Evolutionary conservation across 2,797 vertebrate species (phyloP).

Genomic region (Gambelia wislizenii): DNA sequence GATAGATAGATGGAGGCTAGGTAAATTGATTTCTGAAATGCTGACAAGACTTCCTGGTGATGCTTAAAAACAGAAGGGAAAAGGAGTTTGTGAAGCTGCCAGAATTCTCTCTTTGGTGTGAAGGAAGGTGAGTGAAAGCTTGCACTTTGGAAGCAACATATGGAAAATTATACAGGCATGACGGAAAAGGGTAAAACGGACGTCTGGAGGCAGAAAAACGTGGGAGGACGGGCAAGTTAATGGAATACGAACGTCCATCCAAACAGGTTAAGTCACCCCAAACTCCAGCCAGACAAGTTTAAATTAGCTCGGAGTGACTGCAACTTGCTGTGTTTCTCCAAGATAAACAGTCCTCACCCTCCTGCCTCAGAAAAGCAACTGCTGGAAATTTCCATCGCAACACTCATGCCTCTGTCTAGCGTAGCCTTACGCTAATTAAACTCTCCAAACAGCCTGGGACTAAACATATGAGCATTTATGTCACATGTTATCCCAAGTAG

Average conservation of each 20-base stretch:
- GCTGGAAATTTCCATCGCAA: conserved; percentile 38
- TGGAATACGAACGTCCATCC: conserved; percentile 15
- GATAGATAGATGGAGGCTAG: too few species aligned
- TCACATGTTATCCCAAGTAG: neutral
- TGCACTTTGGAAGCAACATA: neutral
- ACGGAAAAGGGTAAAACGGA: neutral
- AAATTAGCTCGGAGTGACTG: conserved; percentile 34
- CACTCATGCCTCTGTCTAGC: conserved; percentile 18
- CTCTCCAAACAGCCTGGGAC: neutral
- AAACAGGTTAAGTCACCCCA: conserved; percentile 38
- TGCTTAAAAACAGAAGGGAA: too few species aligned
- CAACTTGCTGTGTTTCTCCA: neutral
- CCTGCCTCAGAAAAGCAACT: conserved; percentile 3
- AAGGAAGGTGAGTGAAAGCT: neutral
- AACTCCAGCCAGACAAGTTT: conserved; percentile 14
- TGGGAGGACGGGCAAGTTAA: neutral
- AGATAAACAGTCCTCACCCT: conserved; percentile 27
- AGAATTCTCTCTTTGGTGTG: neutral
- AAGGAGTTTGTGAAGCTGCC: too few species aligned
- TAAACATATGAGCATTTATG: neutral
- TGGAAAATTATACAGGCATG: neutral
- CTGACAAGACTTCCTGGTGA: neutral
- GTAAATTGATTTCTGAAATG: neutral
- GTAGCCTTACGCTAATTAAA: neutral
- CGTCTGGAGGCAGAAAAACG: neutral